phyloP scores from a whole-genome alignment of 2,113 vertebrate genomes.

The Cyanistes caeruleus region DNA sequence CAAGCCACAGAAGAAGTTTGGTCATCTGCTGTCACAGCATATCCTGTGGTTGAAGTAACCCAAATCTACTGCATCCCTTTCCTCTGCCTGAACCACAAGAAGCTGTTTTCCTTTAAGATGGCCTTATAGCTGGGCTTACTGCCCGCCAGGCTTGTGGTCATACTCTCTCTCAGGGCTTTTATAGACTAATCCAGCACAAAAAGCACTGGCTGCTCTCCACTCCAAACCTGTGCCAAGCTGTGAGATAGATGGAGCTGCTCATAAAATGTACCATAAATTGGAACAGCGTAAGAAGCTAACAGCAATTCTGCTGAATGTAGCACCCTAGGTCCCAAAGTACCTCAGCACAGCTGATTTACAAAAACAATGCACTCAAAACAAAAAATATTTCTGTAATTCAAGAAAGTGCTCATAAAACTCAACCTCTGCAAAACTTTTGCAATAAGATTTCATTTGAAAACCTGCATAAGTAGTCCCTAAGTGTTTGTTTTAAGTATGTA shows the following conservation, averaged over 20 bases:
- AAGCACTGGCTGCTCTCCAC: background rate
- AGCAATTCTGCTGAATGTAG: background rate
- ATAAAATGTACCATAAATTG: background rate
- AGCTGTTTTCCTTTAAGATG: background rate
- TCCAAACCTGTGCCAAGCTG: background rate
- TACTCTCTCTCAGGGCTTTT: background rate
- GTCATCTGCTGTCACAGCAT: background rate
- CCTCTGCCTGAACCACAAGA: background rate
- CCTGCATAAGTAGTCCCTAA: background rate
- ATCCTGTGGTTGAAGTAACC: background rate
- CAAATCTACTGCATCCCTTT: background rate
- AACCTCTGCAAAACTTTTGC: background rate
- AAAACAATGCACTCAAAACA: background rate
- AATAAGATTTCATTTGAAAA: background rate
- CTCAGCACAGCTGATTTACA: background rate
- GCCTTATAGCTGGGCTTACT: background rate
- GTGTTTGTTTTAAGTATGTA: background rate
- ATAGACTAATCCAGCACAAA: background rate
- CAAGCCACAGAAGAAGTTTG: background rate
- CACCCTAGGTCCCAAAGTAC: background rate
- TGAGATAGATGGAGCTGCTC: background rate
- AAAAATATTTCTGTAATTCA: background rate
- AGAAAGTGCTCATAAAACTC: background rate
- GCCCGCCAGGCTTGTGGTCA: background rate
- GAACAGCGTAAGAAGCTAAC: background rate